Percentiles rank a stretch among this genome's conserved stretches.
Conservation (phyloP, 2,113 vertebrate species). For the Oceanodroma tethys region DNA sequence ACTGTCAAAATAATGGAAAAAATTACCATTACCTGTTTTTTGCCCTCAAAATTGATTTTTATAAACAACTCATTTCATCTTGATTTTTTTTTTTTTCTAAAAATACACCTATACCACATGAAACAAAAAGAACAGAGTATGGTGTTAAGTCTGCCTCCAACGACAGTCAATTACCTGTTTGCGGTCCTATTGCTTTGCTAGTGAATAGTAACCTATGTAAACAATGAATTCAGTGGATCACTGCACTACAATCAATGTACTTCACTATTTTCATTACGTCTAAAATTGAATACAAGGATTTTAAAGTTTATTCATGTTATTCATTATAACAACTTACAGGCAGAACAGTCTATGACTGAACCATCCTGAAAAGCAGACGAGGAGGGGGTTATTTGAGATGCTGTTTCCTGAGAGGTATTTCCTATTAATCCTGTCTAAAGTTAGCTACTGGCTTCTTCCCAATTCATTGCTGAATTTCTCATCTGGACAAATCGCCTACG, state of each 20-base stretch:
- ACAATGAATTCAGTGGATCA: neutral
- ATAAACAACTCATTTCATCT: neutral
- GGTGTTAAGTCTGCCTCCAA: neutral
- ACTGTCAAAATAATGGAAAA: neutral
- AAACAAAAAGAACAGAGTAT: neutral
- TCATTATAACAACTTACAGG: neutral
- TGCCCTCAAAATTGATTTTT: neutral
- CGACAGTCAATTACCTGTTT: neutral
- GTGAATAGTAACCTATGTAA: neutral
- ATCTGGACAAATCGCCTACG: neutral
- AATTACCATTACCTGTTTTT: neutral
- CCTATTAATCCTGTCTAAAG: neutral
- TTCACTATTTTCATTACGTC: neutral
- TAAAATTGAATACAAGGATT: neutral
- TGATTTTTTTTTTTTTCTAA: neutral
- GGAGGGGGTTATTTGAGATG: neutral
- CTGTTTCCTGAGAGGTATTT: neutral
- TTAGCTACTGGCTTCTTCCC: neutral
- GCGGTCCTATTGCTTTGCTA: neutral
- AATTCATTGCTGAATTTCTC: neutral
- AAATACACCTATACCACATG: neutral
- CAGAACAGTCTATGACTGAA: neutral
- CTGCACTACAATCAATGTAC: neutral
- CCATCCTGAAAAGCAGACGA: neutral
- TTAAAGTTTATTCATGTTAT: neutral